Conservation (phyloP, 2,797 vertebrate species). For the Syndactyla subalaris region DNA sequence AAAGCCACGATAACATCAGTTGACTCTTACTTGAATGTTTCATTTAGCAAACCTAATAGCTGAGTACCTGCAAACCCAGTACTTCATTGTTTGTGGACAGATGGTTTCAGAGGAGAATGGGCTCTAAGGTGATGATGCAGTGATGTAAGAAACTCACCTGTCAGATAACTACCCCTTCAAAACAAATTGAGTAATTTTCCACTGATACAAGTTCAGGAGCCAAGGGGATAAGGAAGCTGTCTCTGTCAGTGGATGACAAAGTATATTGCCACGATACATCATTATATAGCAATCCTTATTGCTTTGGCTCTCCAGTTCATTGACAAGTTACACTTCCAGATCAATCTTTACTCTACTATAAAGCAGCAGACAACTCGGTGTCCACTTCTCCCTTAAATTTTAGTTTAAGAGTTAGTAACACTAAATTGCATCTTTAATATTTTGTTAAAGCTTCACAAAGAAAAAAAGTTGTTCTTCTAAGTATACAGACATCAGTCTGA, state of each 20-base stretch:
- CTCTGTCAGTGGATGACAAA: neutral
- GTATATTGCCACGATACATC: neutral
- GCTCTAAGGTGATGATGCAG: neutral
- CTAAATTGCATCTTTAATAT: neutral
- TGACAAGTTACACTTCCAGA: neutral
- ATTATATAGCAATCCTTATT: neutral
- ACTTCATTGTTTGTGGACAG: neutral
- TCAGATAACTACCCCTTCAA: neutral
- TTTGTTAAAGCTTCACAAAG: neutral
- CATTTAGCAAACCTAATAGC: neutral
- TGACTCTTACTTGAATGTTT: neutral
- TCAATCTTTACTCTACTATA: neutral
- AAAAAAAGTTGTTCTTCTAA: neutral
- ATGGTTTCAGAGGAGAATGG: neutral
- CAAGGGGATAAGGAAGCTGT: neutral
- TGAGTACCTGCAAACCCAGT: neutral
- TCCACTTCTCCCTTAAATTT: neutral
- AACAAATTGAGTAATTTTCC: neutral
- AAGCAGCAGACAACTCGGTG: neutral
- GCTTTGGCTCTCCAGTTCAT: neutral
- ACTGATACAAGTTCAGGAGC: neutral
- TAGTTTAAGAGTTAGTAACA: neutral
- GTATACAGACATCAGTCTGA: neutral
- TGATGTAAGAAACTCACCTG: neutral
- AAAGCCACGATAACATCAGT: neutral